A percentile compares a stretch with the other conserved stretches of the same genome.
phyloP scores from a whole-genome alignment of 2,797 vertebrate species.

The Thunnus albacares region DNA sequence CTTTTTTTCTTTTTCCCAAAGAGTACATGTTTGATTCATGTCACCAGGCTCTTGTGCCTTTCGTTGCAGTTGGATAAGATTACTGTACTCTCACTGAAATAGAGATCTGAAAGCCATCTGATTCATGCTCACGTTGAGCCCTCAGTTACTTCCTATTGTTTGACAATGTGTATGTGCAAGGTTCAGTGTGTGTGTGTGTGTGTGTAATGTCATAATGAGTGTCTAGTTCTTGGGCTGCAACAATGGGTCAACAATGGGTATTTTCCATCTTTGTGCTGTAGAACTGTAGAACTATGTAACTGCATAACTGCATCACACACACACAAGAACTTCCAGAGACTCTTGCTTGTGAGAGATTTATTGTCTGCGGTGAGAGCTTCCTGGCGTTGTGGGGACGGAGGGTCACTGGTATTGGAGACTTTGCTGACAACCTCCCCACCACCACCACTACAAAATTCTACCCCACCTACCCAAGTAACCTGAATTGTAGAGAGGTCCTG shows the following conservation, averaged over 20 bases:
- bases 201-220: background rate
- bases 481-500: slow-evolving; percentile 74
- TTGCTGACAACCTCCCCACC: slow-evolving; percentile 17
- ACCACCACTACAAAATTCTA: slow-evolving; percentile 14
- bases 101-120: slow-evolving; percentile 12
- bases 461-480: slow-evolving; percentile 69
- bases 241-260: background rate
- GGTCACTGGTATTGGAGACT: slow-evolving; percentile 55
- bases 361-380: slow-evolving; percentile 22
- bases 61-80: background rate
- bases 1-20: background rate
- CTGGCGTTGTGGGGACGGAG: background rate
- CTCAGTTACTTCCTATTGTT: background rate
- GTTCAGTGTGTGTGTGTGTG: background rate
- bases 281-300: background rate
- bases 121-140: slow-evolving; percentile 9
- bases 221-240: background rate
- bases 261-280: background rate
- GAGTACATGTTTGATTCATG: slow-evolving; percentile 29
- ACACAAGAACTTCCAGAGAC: slow-evolving; percentile 1
- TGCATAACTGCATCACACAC: background rate
- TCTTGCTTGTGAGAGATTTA: slow-evolving; percentile 34
- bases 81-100: background rate
- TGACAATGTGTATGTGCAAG: background rate
- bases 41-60: background rate